Evolutionary conservation across 1,140 invertebrate species (phyloP).

Genomic region (Drosophila navojoa): DNA sequence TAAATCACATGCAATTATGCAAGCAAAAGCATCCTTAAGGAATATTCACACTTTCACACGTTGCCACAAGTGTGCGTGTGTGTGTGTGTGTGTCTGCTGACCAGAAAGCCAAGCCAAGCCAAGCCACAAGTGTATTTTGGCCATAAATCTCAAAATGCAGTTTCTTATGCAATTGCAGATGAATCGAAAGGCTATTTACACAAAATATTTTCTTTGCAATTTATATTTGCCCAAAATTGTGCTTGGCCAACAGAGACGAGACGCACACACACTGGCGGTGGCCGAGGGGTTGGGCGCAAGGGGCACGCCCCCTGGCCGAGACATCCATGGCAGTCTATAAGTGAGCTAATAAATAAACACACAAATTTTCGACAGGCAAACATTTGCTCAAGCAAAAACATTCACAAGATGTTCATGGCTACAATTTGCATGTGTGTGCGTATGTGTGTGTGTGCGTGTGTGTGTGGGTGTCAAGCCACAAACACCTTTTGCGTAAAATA

Average conservation of each 20-base stretch:
- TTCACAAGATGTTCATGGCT: constrained; percentile 58
- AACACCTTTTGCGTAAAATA: constrained; percentile 83
- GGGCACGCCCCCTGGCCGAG: constrained; percentile 1
- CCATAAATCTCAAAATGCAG: constrained; percentile 75
- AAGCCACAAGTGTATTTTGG: constrained; percentile 73
- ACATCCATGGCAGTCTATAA: constrained; percentile 55
- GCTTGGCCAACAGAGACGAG: constrained; percentile 46
- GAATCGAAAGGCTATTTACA: constrained; percentile 68
- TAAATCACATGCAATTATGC: constrained; percentile 79
- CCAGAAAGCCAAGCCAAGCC: constrained; percentile 42
- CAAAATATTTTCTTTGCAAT: constrained; percentile 76
- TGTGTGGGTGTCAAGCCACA: constrained; percentile 71
- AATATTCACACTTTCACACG: constrained; percentile 78
- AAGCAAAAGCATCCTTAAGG: constrained; percentile 75
- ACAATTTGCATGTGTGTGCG: constrained; percentile 25
- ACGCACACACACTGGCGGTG: constrained; percentile 49
- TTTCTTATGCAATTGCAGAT: constrained; percentile 68
- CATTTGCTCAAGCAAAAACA: constrained; percentile 78
- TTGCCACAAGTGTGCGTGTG: constrained; percentile 43
- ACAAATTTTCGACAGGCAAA: constrained; percentile 79
- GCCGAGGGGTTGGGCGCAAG: background rate
- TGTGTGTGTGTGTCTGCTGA: constrained; percentile 21
- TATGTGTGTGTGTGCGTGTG: constrained; percentile 33
- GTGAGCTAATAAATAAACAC: constrained; percentile 78
- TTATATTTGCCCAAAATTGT: constrained; percentile 54